Base-by-base conservation (phyloP, 2,113 vertebrate genomes). In the Thomomys bottae region DNA sequence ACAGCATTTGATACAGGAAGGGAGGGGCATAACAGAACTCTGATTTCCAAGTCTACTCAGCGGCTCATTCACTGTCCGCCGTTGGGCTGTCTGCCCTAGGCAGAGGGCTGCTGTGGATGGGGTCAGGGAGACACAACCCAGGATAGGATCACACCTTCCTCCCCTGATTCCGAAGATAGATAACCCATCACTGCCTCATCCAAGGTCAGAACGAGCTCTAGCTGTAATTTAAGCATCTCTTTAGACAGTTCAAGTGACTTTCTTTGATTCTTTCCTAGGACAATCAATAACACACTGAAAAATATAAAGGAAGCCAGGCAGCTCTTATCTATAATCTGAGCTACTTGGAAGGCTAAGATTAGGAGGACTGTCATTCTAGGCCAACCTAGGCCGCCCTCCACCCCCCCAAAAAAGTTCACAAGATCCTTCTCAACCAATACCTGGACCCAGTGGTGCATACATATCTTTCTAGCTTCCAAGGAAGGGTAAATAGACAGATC, bases 191-290 rank as follows among this genome's bases (percentile, higher is more conserved):
- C 8, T 7, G 18, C 26, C 11, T 90, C 17, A 12, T 10, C 14
- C 63, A 78, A 59, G 21, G 45, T 81, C 38, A 30, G 34, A 87
- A 54, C 70, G 40, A 72, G 45, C 71, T 79, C 71, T 67, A 20
- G 49, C 54, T 49, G 36, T 75, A 49, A 57, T 32, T 67, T 42
- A 30, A 93, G 23, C 42, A 40, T 89, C 82, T 89, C 66, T 76
- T 1, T 68, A 61, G 84, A 67, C 61, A 42, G 3, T 34, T 23
- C 20, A 84, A 86, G 28, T 68, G 91, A 76, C 20, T 92, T 87
- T 90, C 86, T 88, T 67, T 80, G 86, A 90, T 67, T 87, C 8
- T 34, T 61, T 59, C 67, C 59, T n/a, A 21, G 63, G 84, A 72
- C 49, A 75, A 79, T 10, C 66, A 67, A 78, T 54, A 79, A 57